Conservation (phyloP, 2,888 invertebrate species). For the Tetanocera ferruginea region DNA sequence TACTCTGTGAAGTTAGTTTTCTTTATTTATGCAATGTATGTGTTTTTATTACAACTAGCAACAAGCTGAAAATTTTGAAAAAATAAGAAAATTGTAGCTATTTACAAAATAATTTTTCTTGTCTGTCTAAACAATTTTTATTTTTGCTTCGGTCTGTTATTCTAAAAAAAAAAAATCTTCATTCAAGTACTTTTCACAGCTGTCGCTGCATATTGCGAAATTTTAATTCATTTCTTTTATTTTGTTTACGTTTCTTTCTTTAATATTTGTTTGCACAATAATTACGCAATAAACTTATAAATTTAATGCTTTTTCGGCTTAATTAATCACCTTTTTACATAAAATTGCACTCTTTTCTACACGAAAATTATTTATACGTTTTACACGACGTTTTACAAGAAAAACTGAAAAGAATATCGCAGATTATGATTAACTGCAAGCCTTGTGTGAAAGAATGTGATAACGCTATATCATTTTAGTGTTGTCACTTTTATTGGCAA, state of each 20-base stretch:
- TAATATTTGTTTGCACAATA: neutral
- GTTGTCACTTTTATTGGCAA: slow-evolving; percentile 12
- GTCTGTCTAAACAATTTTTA: neutral
- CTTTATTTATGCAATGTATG: neutral
- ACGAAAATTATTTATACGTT: neutral
- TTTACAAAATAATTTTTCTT: neutral
- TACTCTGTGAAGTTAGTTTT: neutral
- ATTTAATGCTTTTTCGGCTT: neutral
- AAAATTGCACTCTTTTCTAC: slow-evolving; percentile 3
- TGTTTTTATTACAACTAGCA: neutral
- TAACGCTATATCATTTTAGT: neutral
- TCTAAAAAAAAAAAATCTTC: neutral
- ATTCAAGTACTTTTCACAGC: slow-evolving; percentile 13
- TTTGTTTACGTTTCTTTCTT: neutral
- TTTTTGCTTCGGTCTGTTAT: neutral
- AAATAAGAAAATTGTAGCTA: neutral
- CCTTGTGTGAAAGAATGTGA: slow-evolving; percentile 14
- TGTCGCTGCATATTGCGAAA: neutral
- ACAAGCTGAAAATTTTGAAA: slow-evolving; percentile 10
- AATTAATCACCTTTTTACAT: slow-evolving; percentile 31
- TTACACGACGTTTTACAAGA: neutral
- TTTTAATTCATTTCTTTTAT: neutral
- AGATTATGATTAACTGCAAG: neutral
- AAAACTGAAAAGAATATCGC: slow-evolving; percentile 3
- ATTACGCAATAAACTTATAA: slow-evolving; percentile 8